Base-by-base conservation (phyloP, 2,113 vertebrate genomes). In the Porphyrio hochstetteri region DNA sequence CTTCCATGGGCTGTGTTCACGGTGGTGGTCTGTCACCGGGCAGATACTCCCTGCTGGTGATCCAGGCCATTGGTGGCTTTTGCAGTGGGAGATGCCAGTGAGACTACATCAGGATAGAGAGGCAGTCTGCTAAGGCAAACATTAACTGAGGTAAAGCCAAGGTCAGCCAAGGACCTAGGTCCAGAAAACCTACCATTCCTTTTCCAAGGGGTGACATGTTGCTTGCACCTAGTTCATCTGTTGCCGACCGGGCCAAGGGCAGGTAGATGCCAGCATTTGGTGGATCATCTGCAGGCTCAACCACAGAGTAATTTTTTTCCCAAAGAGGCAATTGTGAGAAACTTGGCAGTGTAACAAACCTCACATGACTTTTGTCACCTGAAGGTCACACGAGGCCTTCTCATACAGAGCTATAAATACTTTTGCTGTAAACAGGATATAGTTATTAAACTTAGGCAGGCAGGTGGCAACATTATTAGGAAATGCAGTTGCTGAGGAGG, bases 391-490 rank as follows among this genome's bases (percentile, higher is more conserved):
- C 10, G 2, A 94, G 84, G 28, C 59, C 64, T 87, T 82, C 53
- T 88, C 1, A 2, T 60, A 63, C 28, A 74, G 48, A 91, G 36
- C 65, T 95, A 90, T 94, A 96, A 92, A 95, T 93, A 87, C 28
- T 46, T 29, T 69, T 96, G 61, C 44, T 87, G 70, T 92, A 95
- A 95, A 89, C 91, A 92, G 80, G 80, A 94, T 82, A 89, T n/a
- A 87, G 89, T 82, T 81, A 82, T 91, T 78, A 77, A 93, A 83
- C 56, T 74, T 74, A 59, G 52, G 6, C 1, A 3, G 72, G 44
- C 79, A 97, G 91, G 95, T 95, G 80, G 90, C 86, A 92, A 75
- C 29, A 8, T 64, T 86, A 71, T 71, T 84, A 92, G 72, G 61
- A 90, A 92, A 89, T 38, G 27, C 14, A 60, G 24, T 95, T 78